phyloP scores from a whole-genome alignment of 2,797 vertebrate genomes.

The Pterois miles region DNA sequence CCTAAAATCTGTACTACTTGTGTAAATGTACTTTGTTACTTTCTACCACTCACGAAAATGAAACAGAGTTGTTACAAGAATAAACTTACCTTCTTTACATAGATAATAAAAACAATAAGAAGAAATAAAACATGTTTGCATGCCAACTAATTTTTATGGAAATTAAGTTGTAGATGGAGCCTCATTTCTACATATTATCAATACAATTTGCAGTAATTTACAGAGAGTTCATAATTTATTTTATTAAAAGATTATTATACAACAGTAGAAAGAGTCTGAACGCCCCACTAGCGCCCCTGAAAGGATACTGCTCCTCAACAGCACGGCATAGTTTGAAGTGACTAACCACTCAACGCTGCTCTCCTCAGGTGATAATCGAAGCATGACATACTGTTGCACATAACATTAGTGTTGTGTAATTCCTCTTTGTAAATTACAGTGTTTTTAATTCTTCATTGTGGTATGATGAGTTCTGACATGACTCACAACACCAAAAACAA shows the following conservation, averaged over 20 bases:
- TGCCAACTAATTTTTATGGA: not conserved
- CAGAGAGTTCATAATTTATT: not conserved
- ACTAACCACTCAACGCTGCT: constrained; percentile 41
- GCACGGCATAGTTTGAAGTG: not conserved
- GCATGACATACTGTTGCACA: not conserved
- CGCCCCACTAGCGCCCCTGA: not conserved
- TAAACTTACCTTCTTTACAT: not conserved
- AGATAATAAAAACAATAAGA: not conserved
- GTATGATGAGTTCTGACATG: not conserved
- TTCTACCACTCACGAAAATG: too few relatives aligned
- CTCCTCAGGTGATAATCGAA: constrained; percentile 5
- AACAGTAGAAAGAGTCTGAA: not conserved
- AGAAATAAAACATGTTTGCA: not conserved
- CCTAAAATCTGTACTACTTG: too few relatives aligned
- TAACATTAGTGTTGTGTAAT: not conserved
- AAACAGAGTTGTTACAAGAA: not conserved
- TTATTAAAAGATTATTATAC: not conserved
- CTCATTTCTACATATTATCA: not conserved
- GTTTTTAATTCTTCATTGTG: not conserved
- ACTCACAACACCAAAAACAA: not conserved
- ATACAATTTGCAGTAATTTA: not conserved
- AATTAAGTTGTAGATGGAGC: not conserved
- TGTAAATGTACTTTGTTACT: too few relatives aligned
- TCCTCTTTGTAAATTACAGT: not conserved
- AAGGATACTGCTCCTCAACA: not conserved